Base-by-base conservation (phyloP, 2,797 vertebrate species). In the Takifugu ocellatus region DNA sequence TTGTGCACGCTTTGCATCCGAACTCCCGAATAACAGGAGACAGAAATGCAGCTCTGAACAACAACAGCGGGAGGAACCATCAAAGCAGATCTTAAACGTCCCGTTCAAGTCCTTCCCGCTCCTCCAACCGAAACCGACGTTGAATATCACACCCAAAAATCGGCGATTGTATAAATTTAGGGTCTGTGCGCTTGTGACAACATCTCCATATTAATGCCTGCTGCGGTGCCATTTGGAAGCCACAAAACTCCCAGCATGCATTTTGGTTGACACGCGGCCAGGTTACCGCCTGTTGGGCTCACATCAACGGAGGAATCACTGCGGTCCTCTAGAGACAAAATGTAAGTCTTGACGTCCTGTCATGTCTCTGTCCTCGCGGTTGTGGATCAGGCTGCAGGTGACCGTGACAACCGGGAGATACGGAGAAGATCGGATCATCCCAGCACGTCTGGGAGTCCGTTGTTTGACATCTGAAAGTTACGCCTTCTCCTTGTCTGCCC, bases 291-390 rank as follows among this genome's bases (percentile, higher is more conserved):
- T 14, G 43, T 10, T 49, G 25, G 43, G 26, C 36, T 49, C 49
- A 15, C 68, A 78, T 55, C 6, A 72, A 78, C 60, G 0, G 54
- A 59, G 55, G 26, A 47, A 74, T 79, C 75, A 1, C 79, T 79
- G 17, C 7, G 3, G 33, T 70, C 50, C 82, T 75, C 73, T 39
- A 5, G 62, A 63, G 67, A 78, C 49, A 50, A 62, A 59, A 52
- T 36, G 39, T 15, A 54, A 64, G 56, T 64, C 59, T 21, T 66
- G 54, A 77, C 54, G 67, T 50, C 56, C 50, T 51, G 57, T 64
- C 70, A 63, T 65, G 60, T 55, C 47, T 51, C 42, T 15, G 36
- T 63, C 47, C 26, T 11, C 9, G 59, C 11, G 24, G 42, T 56
- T 52, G 59, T 56, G 57, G 49, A 69, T 48, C 16, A 36, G 49